These are phyloP conservation scores for Meandrusa payeni DNA, from an alignment of 2,888 invertebrate genomes.

Conservation along the genomic window DNA sequence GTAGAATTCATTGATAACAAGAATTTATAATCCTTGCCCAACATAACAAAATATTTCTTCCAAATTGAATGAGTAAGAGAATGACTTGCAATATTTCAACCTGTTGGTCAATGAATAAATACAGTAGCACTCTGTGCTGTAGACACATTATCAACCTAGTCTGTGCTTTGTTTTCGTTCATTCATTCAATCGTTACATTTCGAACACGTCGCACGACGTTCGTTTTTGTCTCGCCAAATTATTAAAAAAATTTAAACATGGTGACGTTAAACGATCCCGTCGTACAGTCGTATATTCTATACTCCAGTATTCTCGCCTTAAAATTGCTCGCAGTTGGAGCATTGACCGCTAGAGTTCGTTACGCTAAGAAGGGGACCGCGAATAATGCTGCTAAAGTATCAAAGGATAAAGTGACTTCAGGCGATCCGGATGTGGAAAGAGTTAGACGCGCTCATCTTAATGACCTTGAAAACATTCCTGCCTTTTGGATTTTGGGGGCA, in stretches of 20 bases:
- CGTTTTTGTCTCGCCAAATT: not conserved
- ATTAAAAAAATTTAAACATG: constrained; percentile 30
- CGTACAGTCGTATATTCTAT: constrained; percentile 45
- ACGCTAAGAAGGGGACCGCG: constrained; percentile 49
- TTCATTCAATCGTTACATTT: constrained; percentile 5
- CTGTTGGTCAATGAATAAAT: too few species aligned
- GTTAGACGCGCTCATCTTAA: constrained; percentile 83
- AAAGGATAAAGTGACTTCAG: constrained; percentile 48
- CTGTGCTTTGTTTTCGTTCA: too few species aligned
- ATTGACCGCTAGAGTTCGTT: constrained; percentile 43
- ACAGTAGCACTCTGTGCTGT: too few species aligned
- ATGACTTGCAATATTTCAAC: too few species aligned
- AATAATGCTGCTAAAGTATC: constrained; percentile 46
- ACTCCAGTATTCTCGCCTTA: constrained; percentile 47
- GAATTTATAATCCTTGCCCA: too few species aligned
- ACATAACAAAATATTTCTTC: too few species aligned
- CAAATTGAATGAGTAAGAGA: too few species aligned
- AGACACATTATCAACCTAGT: too few species aligned
- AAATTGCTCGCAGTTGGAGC: constrained; percentile 46
- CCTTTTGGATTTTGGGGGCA: constrained; percentile 78
- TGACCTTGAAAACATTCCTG: constrained; percentile 86
- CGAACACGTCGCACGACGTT: constrained; percentile 11
- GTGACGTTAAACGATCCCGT: constrained; percentile 42
- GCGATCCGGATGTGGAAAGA: constrained; percentile 62
- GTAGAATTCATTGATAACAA: too few species aligned